phyloP scores from a whole-genome alignment of 2,797 vertebrate genomes.

The Cossypha heuglini region DNA sequence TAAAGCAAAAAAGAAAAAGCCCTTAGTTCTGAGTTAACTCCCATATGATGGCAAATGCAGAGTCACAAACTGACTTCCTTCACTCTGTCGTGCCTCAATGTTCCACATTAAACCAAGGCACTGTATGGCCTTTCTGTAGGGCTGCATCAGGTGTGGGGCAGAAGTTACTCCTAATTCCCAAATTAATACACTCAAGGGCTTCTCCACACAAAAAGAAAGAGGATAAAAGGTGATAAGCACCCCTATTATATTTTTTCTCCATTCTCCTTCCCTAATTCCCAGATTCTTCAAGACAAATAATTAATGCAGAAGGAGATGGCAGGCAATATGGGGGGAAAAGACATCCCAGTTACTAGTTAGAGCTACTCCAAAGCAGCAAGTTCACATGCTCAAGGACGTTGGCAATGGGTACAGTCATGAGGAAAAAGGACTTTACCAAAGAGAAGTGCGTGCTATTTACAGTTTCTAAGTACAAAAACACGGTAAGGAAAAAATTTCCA shows the following conservation, averaged over 20 bases:
- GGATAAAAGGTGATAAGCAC: background rate
- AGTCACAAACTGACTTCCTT: background rate
- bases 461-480: background rate
- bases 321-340: background rate
- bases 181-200: background rate
- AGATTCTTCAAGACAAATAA: background rate
- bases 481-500: background rate
- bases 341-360: background rate
- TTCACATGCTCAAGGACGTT: background rate
- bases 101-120: background rate
- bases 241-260: background rate
- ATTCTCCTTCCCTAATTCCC: background rate
- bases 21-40: background rate
- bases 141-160: background rate
- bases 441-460: background rate
- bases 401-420: background rate
- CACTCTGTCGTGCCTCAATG: background rate
- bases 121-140: background rate
- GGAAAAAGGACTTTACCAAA: background rate
- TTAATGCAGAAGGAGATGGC: background rate
- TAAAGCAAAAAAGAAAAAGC: slow-evolving; percentile 18
- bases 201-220: background rate
- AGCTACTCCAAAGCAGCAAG: background rate
- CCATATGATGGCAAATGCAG: background rate
- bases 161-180: background rate